Base-by-base conservation (phyloP, 1,140 invertebrate genomes). In the Varroa destructor region DNA sequence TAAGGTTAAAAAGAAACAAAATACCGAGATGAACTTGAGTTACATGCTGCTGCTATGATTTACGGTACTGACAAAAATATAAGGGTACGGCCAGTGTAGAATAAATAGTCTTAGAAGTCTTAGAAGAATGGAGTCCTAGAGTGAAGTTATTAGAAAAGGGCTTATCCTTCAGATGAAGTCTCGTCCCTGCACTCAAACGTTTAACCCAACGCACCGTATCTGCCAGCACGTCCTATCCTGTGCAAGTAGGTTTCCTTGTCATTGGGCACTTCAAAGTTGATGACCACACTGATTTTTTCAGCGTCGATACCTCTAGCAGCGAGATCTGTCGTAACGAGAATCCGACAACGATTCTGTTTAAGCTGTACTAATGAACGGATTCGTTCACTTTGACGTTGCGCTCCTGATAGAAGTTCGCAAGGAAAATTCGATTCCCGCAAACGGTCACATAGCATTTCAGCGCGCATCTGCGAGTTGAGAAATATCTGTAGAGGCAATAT, bases 171-270 rank as follows among this genome's bases (percentile, higher is more conserved):
- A 51, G 46, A 51, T 51, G 46, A 51, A 51, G 46, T 51, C 4
- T 51, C 3, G 46, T 51, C 4, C 8, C 3, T 51, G 46, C 8
- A 8, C 46, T 5, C 8, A 51, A 8, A 51, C 8, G 46, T 51
- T 8, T 51, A 51, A 51, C 6, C 2, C 4, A n/a, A 71, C 73
- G 78, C 81, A 81, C 77, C 77, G 80, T 80, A 98, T 75, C 95
- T 83, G 0, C 94, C 95, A 71, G 92, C 91, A 76, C 94, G 84
- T 5, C 95, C 95, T 77, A 96, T 93, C 78, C 95, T 84, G 81
- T 98, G 96, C 73, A 98, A 84, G 84, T 97, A 98, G 1, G 90
- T 95, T 71, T 89, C 86, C 75, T 84, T 83, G 77, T 93, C 87
- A 70, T 75, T 77, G 1, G 96, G 91, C 56, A 88, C 78, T 79